Percentiles rank a stretch among this genome's conserved stretches.
These are phyloP conservation scores for Clavelina lepadiformis DNA, from an alignment of 23 tunicate species.

Conservation along the genomic window DNA sequence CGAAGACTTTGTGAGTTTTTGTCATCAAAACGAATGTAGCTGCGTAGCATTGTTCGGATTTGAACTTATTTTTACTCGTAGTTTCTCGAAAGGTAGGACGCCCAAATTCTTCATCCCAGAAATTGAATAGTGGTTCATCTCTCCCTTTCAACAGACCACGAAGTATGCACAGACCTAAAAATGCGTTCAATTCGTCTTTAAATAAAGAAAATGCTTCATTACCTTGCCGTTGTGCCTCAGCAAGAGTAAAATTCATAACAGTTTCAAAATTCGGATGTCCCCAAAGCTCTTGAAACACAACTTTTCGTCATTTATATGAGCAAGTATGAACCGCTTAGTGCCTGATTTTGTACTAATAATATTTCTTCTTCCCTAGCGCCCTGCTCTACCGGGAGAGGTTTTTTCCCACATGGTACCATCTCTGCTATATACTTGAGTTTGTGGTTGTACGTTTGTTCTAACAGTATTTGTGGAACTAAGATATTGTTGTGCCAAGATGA, in stretches of 20 bases:
- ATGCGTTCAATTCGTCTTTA: conserved; percentile 15
- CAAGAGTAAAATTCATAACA: conserved; percentile 1
- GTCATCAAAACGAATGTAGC: conserved; percentile 27
- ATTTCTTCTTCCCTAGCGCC: conserved; percentile 3
- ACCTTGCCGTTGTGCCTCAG: conserved; percentile 26
- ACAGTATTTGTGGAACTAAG: too few relatives aligned
- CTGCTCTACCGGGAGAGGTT: conserved; percentile 2
- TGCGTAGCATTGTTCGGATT: conserved; percentile 5
- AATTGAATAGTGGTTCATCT: conserved; percentile 9
- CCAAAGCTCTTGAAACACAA: conserved; percentile 20
- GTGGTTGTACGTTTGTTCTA: too few relatives aligned
- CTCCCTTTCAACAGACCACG: conserved; percentile 9
- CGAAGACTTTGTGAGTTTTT: conserved; percentile 20
- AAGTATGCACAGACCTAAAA: conserved; percentile 24
- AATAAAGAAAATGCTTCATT: conserved; percentile 19
- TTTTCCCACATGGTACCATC: conserved; percentile 31
- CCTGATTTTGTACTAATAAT: conserved; percentile 25
- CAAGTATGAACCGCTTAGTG: conserved; percentile 21
- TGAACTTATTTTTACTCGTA: conserved; percentile 20
- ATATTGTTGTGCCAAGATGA: too few relatives aligned
- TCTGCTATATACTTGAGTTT: conserved; percentile 28
- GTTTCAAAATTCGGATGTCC: conserved; percentile 19
- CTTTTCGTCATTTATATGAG: conserved; percentile 11
- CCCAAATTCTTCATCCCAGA: conserved; percentile 19
- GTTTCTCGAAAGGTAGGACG: conserved; percentile 23